These are phyloP conservation scores for Hofmannophila pseudospretella DNA, from an alignment of 2,888 invertebrate genomes.

Conservation along the genomic window DNA sequence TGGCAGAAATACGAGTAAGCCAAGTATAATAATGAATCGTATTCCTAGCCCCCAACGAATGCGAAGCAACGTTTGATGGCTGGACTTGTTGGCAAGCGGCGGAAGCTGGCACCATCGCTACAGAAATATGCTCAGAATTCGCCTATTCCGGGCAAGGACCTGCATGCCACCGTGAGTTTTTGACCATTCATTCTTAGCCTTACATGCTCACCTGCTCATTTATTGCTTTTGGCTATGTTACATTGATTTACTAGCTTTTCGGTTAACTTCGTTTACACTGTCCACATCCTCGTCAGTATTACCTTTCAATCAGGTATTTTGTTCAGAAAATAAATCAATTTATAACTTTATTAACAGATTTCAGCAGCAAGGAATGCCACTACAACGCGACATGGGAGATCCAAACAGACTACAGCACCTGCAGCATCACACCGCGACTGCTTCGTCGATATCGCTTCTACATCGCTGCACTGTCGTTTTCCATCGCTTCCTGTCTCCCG, in stretches of 20 bases:
- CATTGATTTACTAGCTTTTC: no score
- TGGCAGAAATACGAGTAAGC: no score
- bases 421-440: slow-evolving; percentile 74
- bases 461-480: slow-evolving; percentile 69
- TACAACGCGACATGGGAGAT: slow-evolving; percentile 76
- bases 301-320: no score
- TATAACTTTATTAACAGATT: slow-evolving; percentile 52
- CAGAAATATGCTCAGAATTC: slow-evolving; percentile 76
- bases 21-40: no score
- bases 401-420: slow-evolving; percentile 77
- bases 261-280: no score
- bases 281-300: no score
- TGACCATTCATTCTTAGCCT: no score
- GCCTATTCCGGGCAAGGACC: slow-evolving; percentile 76
- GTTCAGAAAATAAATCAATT: no score
- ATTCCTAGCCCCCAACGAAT: slow-evolving; percentile 38
- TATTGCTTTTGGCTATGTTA: no score
- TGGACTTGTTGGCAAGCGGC: slow-evolving; percentile 80
- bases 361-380: slow-evolving; percentile 76
- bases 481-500: slow-evolving; percentile 72
- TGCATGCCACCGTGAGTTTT: slow-evolving; percentile 76
- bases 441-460: slow-evolving; percentile 72
- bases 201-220: no score
- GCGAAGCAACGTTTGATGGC: slow-evolving; percentile 80
- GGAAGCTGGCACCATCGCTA: slow-evolving; percentile 47